Evolutionary conservation across 2,888 invertebrate species (phyloP).

Genomic region (Epinotia brunnichana): DNA sequence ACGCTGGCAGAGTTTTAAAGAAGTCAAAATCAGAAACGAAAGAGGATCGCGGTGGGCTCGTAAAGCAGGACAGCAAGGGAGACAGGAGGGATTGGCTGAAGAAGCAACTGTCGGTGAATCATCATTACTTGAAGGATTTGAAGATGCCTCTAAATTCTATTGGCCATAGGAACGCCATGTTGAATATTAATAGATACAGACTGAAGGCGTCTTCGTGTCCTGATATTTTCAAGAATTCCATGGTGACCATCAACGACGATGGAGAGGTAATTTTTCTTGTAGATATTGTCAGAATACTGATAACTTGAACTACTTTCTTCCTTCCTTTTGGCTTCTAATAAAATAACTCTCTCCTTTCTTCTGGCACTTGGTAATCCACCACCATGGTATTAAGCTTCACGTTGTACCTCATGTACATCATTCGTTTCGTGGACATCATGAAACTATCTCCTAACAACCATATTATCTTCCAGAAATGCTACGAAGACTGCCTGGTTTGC

Average conservation of each 20-base stretch:
- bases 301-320: not conserved
- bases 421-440: not conserved
- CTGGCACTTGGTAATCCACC: not conserved
- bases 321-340: not conserved
- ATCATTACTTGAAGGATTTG: conserved; percentile 88
- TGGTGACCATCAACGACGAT: conserved; percentile 91
- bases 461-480: conserved; percentile 69
- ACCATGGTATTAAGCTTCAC: not conserved
- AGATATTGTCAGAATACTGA: not conserved
- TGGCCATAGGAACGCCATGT: conserved; percentile 93
- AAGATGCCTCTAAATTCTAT: conserved; percentile 91
- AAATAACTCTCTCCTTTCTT: not conserved
- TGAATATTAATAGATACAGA: conserved; percentile 91
- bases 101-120: conserved; percentile 82
- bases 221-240: conserved; percentile 94
- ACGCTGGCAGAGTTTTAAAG: conserved; percentile 56
- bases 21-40: conserved; percentile 64
- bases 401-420: not conserved
- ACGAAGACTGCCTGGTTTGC: conserved; percentile 69
- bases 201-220: conserved; percentile 95
- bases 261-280: conserved; percentile 85
- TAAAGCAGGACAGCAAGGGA: conserved; percentile 73
- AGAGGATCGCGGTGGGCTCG: conserved; percentile 64
- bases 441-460: not conserved
- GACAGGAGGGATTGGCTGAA: conserved; percentile 77